Percentiles rank a stretch among this genome's conserved stretches.
phyloP scores from a whole-genome alignment of 2,797 vertebrate genomes.

The Tinamus major region DNA sequence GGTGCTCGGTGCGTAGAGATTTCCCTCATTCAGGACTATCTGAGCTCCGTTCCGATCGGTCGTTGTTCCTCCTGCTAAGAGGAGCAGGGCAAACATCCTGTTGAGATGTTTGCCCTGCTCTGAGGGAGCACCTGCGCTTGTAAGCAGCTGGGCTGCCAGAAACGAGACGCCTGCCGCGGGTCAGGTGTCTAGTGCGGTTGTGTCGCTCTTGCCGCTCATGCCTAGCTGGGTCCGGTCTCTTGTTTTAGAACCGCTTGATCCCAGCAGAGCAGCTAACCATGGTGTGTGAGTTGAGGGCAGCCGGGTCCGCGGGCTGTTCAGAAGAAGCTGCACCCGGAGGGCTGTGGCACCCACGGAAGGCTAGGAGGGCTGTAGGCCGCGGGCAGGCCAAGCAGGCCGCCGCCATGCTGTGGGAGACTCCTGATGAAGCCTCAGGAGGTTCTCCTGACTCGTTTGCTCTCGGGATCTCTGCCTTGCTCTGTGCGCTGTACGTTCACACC shows the following conservation, averaged over 20 bases:
- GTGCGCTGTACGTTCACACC: neutral
- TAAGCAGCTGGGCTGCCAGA: neutral
- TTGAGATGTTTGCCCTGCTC: neutral
- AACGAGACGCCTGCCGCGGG: neutral
- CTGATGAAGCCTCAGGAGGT: neutral
- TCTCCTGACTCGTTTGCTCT: neutral
- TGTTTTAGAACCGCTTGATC: neutral
- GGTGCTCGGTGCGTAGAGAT: neutral
- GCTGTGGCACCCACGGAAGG: neutral
- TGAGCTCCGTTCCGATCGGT: neutral
- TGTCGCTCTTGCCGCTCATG: neutral
- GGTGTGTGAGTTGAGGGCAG: neutral
- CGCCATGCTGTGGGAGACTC: neutral
- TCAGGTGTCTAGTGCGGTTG: neutral
- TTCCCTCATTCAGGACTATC: neutral
- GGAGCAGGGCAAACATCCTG: too few species aligned
- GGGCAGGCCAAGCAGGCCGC: neutral
- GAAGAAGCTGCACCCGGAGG: neutral
- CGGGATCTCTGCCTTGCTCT: neutral
- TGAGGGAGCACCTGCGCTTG: neutral
- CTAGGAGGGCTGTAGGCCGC: neutral
- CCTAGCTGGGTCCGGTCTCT: neutral
- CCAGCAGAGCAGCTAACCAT: neutral
- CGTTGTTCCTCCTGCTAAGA: neutral
- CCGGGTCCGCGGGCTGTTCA: rapidly evolving